phyloP scores from a whole-genome alignment of 2,113 vertebrate species.

The Hippocampus mohnikei region DNA sequence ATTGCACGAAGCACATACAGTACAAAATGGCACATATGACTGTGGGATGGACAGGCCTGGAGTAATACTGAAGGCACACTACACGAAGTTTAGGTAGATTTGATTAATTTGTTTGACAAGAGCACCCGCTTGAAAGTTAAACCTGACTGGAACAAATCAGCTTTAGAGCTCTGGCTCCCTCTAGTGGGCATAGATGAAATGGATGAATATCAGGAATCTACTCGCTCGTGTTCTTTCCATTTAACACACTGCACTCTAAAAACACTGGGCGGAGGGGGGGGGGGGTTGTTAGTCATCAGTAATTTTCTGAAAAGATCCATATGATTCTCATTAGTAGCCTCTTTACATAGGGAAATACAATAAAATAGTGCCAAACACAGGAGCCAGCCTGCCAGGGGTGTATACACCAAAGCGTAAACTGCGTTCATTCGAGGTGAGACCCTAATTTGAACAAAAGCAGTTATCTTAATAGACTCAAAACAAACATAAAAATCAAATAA shows the following conservation, averaged over 20 bases:
- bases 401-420: too few species aligned
- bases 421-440: too few species aligned
- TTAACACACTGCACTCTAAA: too few species aligned
- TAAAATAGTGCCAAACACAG: too few species aligned
- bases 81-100: not conserved
- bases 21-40: not conserved
- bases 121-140: not conserved
- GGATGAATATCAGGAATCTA: not conserved
- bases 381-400: too few species aligned
- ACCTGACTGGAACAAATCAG: not conserved
- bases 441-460: too few species aligned
- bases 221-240: not conserved
- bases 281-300: not conserved
- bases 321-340: not conserved
- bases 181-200: constrained; percentile 44
- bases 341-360: too few species aligned
- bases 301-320: not conserved
- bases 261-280: not conserved
- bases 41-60: not conserved
- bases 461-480: too few species aligned
- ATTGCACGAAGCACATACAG: not conserved
- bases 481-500: too few species aligned
- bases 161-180: constrained; percentile 52
- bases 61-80: not conserved
- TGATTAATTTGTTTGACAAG: not conserved